Conservation (phyloP, 2,888 invertebrate genomes). For the Melipona bicolor region DNA sequence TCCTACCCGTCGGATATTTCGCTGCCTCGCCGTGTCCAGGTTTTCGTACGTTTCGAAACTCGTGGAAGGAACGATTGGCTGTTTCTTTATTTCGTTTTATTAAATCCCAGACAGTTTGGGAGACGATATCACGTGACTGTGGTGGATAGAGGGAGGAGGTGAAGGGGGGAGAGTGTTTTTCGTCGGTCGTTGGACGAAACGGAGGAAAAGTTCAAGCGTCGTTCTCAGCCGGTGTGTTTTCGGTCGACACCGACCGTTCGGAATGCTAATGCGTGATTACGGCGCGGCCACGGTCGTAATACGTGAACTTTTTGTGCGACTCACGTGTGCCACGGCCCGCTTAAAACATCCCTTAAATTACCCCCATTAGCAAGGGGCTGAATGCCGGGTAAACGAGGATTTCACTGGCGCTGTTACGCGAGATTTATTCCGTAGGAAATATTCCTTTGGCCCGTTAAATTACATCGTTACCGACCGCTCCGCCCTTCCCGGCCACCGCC, state of each 20-base stretch:
- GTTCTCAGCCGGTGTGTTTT: slow-evolving; percentile 47
- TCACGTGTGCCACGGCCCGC: slow-evolving; percentile 79
- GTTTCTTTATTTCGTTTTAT: slow-evolving; percentile 35
- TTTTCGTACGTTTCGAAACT: too few species aligned
- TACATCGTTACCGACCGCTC: slow-evolving; percentile 65
- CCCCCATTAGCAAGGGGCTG: slow-evolving; percentile 82
- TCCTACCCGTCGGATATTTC: background rate
- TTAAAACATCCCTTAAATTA: slow-evolving; percentile 84
- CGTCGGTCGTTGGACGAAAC: slow-evolving; percentile 16
- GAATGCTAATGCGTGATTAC: slow-evolving; percentile 83
- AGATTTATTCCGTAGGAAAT: slow-evolving; percentile 84
- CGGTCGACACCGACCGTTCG: slow-evolving; percentile 70
- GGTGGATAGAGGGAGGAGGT: too few species aligned
- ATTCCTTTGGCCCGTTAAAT: slow-evolving; percentile 80
- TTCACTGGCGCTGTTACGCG: slow-evolving; percentile 80
- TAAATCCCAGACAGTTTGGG: slow-evolving; percentile 16
- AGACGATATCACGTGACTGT: slow-evolving; percentile 8
- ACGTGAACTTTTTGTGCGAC: slow-evolving; percentile 82
- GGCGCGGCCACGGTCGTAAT: slow-evolving; percentile 74
- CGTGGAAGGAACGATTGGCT: background rate
- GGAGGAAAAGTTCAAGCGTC: slow-evolving; percentile 54
- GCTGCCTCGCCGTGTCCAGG: background rate
- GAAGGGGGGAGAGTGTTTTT: slow-evolving; percentile 4
- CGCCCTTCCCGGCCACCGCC: slow-evolving; percentile 5
- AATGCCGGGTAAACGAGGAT: slow-evolving; percentile 82